Evolutionary conservation across 2,888 invertebrate genomes (phyloP).

Genomic region (Caenorhabditis panamensis): DNA sequence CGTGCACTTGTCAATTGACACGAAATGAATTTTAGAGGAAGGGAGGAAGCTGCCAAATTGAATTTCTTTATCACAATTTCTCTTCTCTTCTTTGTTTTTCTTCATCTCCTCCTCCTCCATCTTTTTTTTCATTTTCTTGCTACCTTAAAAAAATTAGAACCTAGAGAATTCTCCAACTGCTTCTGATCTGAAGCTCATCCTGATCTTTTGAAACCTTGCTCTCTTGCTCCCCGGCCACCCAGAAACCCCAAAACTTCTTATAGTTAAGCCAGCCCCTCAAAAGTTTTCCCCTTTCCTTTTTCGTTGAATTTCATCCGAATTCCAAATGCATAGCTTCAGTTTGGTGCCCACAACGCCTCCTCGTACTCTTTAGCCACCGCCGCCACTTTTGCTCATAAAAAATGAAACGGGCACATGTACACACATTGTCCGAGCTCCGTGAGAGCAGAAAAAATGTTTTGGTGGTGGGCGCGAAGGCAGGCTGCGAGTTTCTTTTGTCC

Average conservation of each 20-base stretch:
- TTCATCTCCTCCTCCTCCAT: not conserved
- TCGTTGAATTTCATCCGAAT: conserved; percentile 1
- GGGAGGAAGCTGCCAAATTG: not conserved
- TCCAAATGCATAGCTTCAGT: conserved; percentile 46
- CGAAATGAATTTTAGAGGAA: conserved; percentile 23
- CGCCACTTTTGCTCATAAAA: conserved; percentile 52
- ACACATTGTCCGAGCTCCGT: conserved; percentile 8
- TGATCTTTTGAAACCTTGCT: no score
- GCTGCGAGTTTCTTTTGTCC: conserved; percentile 1
- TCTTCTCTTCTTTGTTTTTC: not conserved
- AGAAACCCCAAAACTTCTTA: no score
- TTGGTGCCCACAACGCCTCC: not conserved
- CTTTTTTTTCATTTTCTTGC: no score
- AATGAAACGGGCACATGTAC: conserved; percentile 30
- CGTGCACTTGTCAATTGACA: conserved; percentile 59
- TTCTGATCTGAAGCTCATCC: no score
- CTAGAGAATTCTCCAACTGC: no score
- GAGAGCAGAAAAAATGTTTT: conserved; percentile 9
- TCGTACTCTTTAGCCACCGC: conserved; percentile 18
- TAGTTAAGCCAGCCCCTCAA: no score
- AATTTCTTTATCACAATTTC: not conserved
- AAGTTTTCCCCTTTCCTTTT: no score
- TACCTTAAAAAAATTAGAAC: no score
- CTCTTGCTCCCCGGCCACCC: no score
- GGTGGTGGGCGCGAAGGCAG: not conserved